Evolutionary conservation across 2,113 vertebrate genomes (phyloP).

Genomic region (Mungos mungo): DNA sequence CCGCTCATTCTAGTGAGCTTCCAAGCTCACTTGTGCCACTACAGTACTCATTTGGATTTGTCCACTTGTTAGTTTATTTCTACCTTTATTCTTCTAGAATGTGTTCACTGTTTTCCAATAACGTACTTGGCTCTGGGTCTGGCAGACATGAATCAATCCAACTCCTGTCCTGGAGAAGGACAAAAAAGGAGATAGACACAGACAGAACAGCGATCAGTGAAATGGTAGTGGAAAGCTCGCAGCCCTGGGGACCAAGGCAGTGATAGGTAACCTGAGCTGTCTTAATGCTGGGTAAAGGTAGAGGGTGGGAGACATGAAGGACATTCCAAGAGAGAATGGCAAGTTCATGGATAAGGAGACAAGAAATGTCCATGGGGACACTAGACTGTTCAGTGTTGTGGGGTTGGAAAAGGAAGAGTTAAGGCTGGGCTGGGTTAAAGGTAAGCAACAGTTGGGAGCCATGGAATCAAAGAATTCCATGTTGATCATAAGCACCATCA

Average conservation of each 20-base stretch:
- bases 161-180: background rate
- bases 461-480: too few species aligned
- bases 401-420: background rate
- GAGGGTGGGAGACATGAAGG: too few species aligned
- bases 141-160: background rate
- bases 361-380: background rate
- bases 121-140: background rate
- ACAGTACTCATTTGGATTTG: background rate
- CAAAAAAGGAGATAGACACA: background rate
- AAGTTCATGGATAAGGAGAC: background rate
- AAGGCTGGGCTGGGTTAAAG: background rate
- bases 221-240: background rate
- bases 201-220: background rate
- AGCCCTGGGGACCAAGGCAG: background rate
- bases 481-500: background rate
- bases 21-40: background rate
- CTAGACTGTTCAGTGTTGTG: background rate
- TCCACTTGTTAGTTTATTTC: background rate
- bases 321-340: background rate
- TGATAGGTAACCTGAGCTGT: background rate
- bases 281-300: background rate
- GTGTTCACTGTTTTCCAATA: background rate
- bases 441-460: background rate
- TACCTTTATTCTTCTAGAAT: background rate
- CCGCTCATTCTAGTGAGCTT: background rate